Evolutionary conservation across 2,888 invertebrate genomes (phyloP).

Genomic region (Hipparchia sbordonii): DNA sequence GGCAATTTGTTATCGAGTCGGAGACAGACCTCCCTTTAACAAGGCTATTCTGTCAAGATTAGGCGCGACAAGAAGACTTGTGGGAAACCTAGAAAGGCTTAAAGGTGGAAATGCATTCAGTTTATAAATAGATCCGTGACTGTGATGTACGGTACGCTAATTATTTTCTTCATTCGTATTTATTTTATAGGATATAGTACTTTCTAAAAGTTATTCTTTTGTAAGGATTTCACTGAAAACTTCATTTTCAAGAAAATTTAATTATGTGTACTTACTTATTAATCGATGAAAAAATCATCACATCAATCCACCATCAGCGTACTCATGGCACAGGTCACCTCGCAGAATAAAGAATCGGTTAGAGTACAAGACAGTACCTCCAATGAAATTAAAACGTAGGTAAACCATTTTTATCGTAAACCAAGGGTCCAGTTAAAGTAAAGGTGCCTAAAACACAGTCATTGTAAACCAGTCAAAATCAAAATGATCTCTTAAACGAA

Average conservation of each 20-base stretch:
- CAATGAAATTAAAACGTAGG: no score
- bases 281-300: no score
- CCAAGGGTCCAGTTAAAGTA: neutral
- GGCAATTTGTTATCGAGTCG: conserved; percentile 62
- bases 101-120: conserved; percentile 19
- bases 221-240: no score
- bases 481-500: conserved; percentile 4
- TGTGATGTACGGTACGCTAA: neutral
- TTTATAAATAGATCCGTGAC: conserved; percentile 10
- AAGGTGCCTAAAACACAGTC: neutral
- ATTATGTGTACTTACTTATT: no score
- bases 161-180: no score
- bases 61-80: conserved; percentile 27
- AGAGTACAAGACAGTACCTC: no score
- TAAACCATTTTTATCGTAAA: neutral
- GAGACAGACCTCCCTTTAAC: conserved; percentile 54
- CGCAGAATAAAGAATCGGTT: no score
- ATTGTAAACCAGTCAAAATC: conserved; percentile 4
- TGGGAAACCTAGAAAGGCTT: conserved; percentile 26
- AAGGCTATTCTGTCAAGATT: conserved; percentile 45
- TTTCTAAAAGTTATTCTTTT: no score
- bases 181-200: no score
- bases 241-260: no score
- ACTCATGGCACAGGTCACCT: no score
- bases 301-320: no score